phyloP scores from a whole-genome alignment of 2,797 vertebrate species.

The Tragelaphus oryx region DNA sequence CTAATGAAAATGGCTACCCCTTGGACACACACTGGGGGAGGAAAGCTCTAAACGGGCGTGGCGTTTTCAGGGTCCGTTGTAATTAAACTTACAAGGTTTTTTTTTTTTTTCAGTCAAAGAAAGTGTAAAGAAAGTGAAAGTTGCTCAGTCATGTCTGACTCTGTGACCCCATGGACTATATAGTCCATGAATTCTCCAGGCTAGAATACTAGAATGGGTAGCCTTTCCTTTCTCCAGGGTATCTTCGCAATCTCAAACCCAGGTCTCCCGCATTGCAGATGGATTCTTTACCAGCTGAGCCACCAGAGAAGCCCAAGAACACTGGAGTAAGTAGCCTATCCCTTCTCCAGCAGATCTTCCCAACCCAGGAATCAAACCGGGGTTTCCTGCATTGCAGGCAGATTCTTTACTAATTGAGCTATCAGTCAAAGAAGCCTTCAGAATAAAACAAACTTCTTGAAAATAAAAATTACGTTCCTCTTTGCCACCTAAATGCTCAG shows the following conservation, averaged over 20 bases:
- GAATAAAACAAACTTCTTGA: constrained; percentile 4
- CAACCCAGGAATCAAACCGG: background rate
- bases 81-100: background rate
- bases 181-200: background rate
- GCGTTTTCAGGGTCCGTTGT: background rate
- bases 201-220: background rate
- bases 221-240: background rate
- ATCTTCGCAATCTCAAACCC: background rate
- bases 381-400: background rate
- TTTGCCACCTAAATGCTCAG: background rate
- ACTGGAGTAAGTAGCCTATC: background rate
- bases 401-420: background rate
- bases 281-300: background rate
- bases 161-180: background rate
- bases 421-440: background rate
- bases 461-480: background rate
- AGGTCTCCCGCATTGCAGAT: background rate
- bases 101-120: background rate
- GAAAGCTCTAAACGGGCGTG: background rate
- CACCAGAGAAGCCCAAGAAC: background rate
- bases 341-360: background rate
- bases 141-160: background rate
- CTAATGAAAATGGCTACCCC: background rate
- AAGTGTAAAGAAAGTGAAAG: background rate
- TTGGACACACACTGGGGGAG: background rate